A percentile compares a stretch with the other conserved stretches of the same genome.
Conservation (phyloP, 2,113 vertebrate genomes). For the Mandrillus leucophaeus region DNA sequence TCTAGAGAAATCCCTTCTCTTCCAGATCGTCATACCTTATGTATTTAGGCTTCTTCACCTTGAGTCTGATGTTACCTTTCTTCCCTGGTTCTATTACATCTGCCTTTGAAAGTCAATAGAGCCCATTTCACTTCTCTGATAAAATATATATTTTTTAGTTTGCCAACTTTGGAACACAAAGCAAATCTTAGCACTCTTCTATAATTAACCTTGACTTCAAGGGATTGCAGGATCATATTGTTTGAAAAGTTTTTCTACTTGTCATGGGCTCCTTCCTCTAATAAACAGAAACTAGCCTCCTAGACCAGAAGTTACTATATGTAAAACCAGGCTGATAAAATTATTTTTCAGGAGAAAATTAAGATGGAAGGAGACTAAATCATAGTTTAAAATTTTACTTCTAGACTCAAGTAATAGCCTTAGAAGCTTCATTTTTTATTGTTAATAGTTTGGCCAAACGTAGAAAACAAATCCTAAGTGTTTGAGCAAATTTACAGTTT, state of each 20-base stretch:
- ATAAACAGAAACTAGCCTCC: not conserved
- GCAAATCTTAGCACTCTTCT: not conserved
- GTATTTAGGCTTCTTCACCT: not conserved
- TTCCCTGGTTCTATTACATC: not conserved
- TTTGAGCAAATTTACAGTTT: slow-evolving; percentile 37
- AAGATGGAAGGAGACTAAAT: slow-evolving; percentile 27
- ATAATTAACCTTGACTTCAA: not conserved
- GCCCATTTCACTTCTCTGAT: not conserved
- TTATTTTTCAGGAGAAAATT: slow-evolving; percentile 40
- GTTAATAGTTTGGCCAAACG: not conserved
- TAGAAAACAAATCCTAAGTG: slow-evolving; percentile 13
- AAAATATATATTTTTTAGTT: not conserved
- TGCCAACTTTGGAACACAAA: not conserved
- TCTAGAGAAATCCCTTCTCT: not conserved
- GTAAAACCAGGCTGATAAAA: not conserved
- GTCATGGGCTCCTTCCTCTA: not conserved
- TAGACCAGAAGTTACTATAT: not conserved
- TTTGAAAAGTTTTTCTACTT: not conserved
- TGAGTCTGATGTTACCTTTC: not conserved
- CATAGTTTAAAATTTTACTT: slow-evolving; percentile 13
- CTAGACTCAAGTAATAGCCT: not conserved
- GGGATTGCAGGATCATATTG: not conserved
- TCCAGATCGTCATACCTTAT: not conserved
- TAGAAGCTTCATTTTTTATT: slow-evolving; percentile 40
- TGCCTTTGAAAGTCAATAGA: not conserved